Percentiles rank a stretch among this genome's conserved stretches.
Conservation (phyloP, 2,888 invertebrate species). For the Beris chalybata region DNA sequence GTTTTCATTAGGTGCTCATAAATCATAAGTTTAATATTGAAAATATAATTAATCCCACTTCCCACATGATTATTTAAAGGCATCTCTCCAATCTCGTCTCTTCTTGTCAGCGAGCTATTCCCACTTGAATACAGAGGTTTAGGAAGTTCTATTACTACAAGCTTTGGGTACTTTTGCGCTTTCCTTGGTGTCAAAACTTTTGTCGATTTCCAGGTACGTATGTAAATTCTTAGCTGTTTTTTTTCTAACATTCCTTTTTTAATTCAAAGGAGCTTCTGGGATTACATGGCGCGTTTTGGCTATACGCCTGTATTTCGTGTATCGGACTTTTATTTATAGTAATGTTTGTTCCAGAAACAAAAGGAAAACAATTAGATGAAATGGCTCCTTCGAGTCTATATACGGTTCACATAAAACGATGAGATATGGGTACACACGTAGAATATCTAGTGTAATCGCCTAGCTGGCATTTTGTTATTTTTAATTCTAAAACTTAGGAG, state of each 20-base stretch:
- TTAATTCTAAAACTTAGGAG: no score
- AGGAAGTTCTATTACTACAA: conserved; percentile 83
- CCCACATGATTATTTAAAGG: conserved; percentile 31
- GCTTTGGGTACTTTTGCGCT: conserved; percentile 84
- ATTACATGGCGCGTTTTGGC: conserved; percentile 83
- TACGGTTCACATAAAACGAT: conserved; percentile 62
- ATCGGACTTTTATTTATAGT: conserved; percentile 82
- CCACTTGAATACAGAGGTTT: conserved; percentile 82
- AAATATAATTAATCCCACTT: no score
- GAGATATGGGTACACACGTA: conserved; percentile 40
- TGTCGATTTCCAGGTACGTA: conserved; percentile 69
- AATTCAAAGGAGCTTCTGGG: conserved; percentile 63
- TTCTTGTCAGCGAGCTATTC: conserved; percentile 81
- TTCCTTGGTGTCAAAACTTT: conserved; percentile 86
- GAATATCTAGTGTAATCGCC: no score
- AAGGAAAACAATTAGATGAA: conserved; percentile 85
- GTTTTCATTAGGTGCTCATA: conserved; percentile 69
- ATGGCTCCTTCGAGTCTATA: conserved; percentile 74
- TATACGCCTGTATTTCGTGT: conserved; percentile 81
- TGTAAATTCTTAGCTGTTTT: not conserved
- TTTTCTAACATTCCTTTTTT: not conserved
- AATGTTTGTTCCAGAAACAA: conserved; percentile 87
- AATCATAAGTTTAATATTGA: conserved; percentile 7
- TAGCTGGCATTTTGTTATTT: no score
- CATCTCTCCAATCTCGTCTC: conserved; percentile 85